These are phyloP conservation scores for Sebastiscus albofasciatus DNA, from an alignment of 2,797 vertebrate genomes.

Conservation along the genomic window DNA sequence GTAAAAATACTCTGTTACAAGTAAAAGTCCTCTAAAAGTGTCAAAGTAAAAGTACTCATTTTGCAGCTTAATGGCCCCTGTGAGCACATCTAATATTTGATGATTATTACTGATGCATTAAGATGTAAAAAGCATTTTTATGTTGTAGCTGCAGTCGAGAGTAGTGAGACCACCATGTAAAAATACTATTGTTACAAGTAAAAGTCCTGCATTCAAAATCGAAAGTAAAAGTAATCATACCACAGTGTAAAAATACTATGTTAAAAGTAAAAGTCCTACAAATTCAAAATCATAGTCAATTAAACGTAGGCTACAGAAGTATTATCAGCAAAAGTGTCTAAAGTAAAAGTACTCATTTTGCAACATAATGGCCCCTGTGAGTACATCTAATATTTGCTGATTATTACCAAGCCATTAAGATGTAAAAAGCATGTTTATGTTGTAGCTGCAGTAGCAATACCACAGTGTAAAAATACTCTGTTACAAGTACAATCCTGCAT, in stretches of 20 bases:
- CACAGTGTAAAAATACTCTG: too few species aligned
- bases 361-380: not conserved
- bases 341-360: not conserved
- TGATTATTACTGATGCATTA: not conserved
- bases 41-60: not conserved
- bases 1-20: not conserved
- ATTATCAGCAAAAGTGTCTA: not conserved
- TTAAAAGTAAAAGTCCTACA: too few species aligned
- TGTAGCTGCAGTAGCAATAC: not conserved
- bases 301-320: not conserved
- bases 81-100: not conserved
- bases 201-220: not conserved
- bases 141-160: not conserved
- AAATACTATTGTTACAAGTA: not conserved
- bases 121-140: not conserved
- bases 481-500: too few species aligned
- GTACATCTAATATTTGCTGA: not conserved
- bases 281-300: not conserved
- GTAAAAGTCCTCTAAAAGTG: not conserved
- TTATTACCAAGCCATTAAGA: not conserved
- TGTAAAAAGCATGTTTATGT: not conserved
- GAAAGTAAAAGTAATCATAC: too few species aligned
- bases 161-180: not conserved
- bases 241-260: too few species aligned
- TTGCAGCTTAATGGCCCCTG: not conserved